Conservation (phyloP, 2,113 vertebrate species). For the Callaeas wilsoni region DNA sequence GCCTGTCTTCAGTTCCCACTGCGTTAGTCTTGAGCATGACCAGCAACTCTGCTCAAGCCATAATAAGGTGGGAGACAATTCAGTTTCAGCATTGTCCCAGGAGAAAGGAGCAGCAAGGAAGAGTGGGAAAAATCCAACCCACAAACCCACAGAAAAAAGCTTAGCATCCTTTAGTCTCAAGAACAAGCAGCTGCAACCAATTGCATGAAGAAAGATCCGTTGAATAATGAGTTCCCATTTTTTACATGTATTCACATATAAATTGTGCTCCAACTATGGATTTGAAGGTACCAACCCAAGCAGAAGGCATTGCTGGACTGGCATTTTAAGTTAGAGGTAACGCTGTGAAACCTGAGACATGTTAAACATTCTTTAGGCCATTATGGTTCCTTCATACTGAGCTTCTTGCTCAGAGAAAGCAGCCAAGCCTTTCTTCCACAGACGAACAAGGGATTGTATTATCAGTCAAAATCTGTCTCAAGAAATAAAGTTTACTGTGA, state of each 20-base stretch:
- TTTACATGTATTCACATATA: not conserved
- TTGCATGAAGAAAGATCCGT: not conserved
- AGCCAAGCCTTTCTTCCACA: not conserved
- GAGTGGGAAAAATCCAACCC: fast-evolving
- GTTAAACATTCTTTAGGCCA: not conserved
- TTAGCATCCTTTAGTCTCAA: not conserved
- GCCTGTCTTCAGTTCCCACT: not conserved
- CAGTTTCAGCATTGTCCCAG: not conserved
- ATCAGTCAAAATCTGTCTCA: not conserved
- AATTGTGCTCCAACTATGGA: not conserved
- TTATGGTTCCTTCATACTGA: not conserved
- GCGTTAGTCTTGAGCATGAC: fast-evolving
- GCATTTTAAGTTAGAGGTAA: not conserved
- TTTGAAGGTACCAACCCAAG: not conserved
- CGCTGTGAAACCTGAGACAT: not conserved
- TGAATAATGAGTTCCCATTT: not conserved
- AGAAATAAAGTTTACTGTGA: not conserved
- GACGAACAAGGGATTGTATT: not conserved
- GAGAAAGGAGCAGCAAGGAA: not conserved
- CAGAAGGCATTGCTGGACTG: not conserved
- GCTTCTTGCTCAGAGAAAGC: not conserved
- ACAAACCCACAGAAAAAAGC: not conserved
- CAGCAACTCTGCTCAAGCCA: not conserved
- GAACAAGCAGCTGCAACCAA: not conserved
- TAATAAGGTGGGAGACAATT: not conserved